Conservation (phyloP, 1,140 invertebrate species). For the Ctenoplectra terminalis region DNA sequence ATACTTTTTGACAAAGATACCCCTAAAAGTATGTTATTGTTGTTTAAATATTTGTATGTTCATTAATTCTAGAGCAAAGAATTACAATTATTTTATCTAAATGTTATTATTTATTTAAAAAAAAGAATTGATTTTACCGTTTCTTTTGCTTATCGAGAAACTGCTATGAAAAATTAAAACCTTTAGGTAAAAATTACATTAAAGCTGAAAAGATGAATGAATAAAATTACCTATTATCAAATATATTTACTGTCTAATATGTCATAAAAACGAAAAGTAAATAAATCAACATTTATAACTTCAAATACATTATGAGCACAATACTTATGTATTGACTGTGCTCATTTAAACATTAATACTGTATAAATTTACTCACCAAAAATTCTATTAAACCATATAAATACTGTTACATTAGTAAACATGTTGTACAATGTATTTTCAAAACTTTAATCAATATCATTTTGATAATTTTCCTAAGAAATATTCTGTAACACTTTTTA, state of each 20-base stretch:
- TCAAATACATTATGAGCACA: constrained; percentile 37
- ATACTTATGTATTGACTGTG: constrained; percentile 3
- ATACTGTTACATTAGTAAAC: constrained; percentile 45
- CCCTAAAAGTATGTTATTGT: constrained; percentile 3
- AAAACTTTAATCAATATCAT: constrained; percentile 24
- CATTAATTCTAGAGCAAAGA: neutral
- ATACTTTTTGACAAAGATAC: constrained; percentile 23
- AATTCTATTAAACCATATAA: constrained; percentile 25
- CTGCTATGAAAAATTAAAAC: constrained; percentile 27
- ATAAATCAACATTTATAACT: constrained; percentile 79
- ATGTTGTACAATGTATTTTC: constrained; percentile 25
- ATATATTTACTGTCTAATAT: constrained; percentile 58
- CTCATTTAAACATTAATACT: constrained; percentile 3
- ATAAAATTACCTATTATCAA: constrained; percentile 58
- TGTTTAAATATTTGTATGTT: constrained; percentile 15
- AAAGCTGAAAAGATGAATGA: constrained; percentile 57
- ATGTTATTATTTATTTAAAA: neutral
- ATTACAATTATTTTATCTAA: constrained; percentile 18
- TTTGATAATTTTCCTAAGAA: constrained; percentile 33
- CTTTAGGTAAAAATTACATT: constrained; percentile 23
- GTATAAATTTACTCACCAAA: constrained; percentile 50
- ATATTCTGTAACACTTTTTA: constrained; percentile 31
- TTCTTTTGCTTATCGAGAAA: constrained; percentile 12
- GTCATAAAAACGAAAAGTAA: constrained; percentile 67
- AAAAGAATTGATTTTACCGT: constrained; percentile 9